Conservation (phyloP, 1,140 invertebrate genomes). For the Hylaeus anthracinus region DNA sequence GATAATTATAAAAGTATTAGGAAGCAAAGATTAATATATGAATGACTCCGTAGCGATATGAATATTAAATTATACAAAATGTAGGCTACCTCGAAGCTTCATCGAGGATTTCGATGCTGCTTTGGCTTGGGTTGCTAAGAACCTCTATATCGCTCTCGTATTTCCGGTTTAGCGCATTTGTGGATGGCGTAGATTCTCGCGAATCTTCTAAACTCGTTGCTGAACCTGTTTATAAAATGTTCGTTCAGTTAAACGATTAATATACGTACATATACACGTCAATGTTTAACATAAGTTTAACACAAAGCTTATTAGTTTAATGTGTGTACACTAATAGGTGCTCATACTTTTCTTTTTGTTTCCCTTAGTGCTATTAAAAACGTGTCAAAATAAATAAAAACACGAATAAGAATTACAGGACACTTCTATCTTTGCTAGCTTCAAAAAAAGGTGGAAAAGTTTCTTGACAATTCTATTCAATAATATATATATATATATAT, state of each 20-base stretch:
- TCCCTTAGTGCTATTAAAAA: not conserved
- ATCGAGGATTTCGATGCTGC: conserved; percentile 84
- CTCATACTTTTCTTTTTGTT: conserved; percentile 25
- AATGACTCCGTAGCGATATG: not conserved
- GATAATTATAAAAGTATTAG: conserved; percentile 1
- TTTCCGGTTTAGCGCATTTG: conserved; percentile 77
- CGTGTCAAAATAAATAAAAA: not conserved
- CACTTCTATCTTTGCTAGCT: not conserved
- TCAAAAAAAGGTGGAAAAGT: not conserved
- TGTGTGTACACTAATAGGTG: not conserved
- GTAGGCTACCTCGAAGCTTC: conserved; percentile 75
- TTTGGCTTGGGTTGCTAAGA: conserved; percentile 85
- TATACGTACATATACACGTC: not conserved
- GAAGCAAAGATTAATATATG: not conserved
- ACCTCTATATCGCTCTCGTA: conserved; percentile 85
- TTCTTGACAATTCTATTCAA: too few relatives aligned
- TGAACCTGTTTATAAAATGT: conserved; percentile 71
- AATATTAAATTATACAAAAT: not conserved
- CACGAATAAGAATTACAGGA: too few relatives aligned
- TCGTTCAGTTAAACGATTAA: not conserved
- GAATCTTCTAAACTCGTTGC: conserved; percentile 80
- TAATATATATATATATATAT: too few relatives aligned
- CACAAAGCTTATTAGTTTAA: not conserved
- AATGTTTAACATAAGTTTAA: not conserved
- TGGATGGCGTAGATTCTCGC: conserved; percentile 77